A percentile compares a stretch with the other conserved stretches of the same genome.
Conservation (phyloP, 2,797 vertebrate genomes). For the Sparus aurata region DNA sequence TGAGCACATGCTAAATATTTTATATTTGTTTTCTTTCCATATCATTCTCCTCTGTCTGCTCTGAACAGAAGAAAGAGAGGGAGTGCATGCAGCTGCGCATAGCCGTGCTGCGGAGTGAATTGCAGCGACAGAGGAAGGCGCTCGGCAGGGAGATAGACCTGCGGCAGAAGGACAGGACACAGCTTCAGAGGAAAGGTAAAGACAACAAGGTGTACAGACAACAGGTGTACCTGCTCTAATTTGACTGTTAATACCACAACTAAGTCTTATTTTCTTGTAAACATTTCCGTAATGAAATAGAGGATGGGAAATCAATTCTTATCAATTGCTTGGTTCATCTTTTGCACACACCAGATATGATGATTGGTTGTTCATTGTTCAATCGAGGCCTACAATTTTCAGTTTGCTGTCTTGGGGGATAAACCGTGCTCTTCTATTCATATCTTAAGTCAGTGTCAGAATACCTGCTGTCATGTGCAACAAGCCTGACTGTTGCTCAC, state of each 20-base stretch:
- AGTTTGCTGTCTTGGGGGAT: background rate
- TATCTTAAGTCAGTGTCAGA: background rate
- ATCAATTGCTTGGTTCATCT: background rate
- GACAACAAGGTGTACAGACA: background rate
- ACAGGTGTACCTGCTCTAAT: background rate
- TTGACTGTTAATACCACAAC: constrained; percentile 1
- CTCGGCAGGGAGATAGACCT: constrained; percentile 91
- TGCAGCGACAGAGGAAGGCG: constrained; percentile 95
- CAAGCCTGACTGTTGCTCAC: too few relatives aligned
- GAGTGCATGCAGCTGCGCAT: constrained; percentile 96
- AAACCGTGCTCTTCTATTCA: background rate
- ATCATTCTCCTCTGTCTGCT: constrained; percentile 7
- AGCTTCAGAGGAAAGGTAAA: constrained; percentile 91
- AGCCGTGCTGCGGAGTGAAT: constrained; percentile 92
- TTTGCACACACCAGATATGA: background rate
- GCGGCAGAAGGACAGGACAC: constrained; percentile 89
- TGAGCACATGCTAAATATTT: constrained; percentile 46
- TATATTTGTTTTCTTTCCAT: constrained; percentile 40
- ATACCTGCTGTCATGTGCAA: too few relatives aligned
- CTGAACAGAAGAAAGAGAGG: constrained; percentile 93
- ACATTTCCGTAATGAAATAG: background rate
- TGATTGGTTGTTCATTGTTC: background rate
- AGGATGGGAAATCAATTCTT: background rate
- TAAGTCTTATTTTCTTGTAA: background rate
- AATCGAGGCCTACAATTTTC: background rate